A percentile compares a stretch with the other conserved stretches of the same genome.
Conservation (phyloP, 2,888 invertebrate genomes). For the Eustalomyia histrio region DNA sequence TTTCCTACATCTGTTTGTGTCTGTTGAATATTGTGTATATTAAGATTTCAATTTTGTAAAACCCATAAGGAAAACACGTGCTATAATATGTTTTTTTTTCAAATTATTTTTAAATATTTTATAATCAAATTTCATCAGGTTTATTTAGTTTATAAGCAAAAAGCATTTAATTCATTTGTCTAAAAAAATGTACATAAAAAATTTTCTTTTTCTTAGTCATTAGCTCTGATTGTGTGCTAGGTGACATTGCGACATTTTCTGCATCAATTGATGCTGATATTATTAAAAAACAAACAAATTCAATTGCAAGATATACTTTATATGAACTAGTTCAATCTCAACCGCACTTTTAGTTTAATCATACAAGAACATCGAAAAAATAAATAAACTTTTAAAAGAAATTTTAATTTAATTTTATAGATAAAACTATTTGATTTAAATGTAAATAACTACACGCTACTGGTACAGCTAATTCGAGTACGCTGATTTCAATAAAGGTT, state of each 20-base stretch:
- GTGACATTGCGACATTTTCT: constrained; percentile 14
- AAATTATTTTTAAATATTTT: constrained; percentile 37
- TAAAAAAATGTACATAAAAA: not conserved
- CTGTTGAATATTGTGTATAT: constrained; percentile 4
- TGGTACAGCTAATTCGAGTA: too few species aligned
- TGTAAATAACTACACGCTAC: too few species aligned
- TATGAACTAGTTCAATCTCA: too few species aligned
- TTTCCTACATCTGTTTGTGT: not conserved
- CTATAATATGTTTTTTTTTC: constrained; percentile 21
- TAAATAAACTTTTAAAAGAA: too few species aligned
- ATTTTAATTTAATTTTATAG: too few species aligned
- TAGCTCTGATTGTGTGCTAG: constrained; percentile 35
- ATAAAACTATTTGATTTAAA: too few species aligned
- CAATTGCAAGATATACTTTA: too few species aligned
- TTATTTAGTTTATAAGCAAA: not conserved
- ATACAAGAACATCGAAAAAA: too few species aligned
- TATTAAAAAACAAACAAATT: too few species aligned
- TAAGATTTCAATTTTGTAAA: constrained; percentile 48
- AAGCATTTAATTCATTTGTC: constrained; percentile 5
- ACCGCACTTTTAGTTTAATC: too few species aligned
- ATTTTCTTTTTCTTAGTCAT: constrained; percentile 15
- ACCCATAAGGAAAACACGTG: constrained; percentile 61
- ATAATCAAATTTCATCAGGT: constrained; percentile 16
- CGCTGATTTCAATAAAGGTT: too few species aligned
- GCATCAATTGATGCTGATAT: too few species aligned